Conservation (phyloP, 2,797 vertebrate genomes). For the Dendrocincla fuliginosa region DNA sequence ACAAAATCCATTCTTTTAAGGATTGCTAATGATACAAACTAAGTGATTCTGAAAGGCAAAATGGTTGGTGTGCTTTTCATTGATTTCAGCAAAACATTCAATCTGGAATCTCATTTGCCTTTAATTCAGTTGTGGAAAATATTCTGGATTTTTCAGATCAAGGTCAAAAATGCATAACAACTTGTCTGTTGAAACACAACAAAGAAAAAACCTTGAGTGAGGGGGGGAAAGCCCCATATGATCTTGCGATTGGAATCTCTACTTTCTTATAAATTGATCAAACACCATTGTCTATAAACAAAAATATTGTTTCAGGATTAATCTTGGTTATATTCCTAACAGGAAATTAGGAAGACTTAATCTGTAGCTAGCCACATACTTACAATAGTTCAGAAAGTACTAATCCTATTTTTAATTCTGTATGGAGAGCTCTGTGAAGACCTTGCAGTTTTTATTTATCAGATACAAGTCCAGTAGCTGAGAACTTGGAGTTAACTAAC, state of each 20-base stretch:
- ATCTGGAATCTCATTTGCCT: not conserved
- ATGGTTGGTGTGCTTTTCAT: constrained; percentile 1
- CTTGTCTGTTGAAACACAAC: not conserved
- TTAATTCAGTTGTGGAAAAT: constrained; percentile 8
- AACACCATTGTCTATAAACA: accelerated
- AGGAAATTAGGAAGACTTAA: not conserved
- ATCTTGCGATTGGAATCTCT: not conserved
- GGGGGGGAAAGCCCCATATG: not conserved
- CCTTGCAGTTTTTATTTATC: not conserved
- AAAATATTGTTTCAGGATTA: not conserved
- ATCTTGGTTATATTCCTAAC: not conserved
- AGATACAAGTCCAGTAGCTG: not conserved
- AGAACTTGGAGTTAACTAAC: not conserved
- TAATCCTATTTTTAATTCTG: not conserved
- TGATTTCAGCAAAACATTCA: not conserved
- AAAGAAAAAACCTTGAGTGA: not conserved
- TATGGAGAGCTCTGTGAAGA: not conserved
- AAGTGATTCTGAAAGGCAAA: constrained; percentile 33
- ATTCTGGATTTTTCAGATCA: not conserved
- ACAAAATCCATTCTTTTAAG: constrained; percentile 44
- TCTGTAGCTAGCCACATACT: not conserved
- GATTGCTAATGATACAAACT: constrained; percentile 19
- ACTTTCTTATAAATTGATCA: not conserved
- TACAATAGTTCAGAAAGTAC: not conserved
- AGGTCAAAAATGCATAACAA: not conserved